These are phyloP conservation scores for Choristoneura fumiferana DNA, from an alignment of 1,140 invertebrate genomes.

Conservation along the genomic window DNA sequence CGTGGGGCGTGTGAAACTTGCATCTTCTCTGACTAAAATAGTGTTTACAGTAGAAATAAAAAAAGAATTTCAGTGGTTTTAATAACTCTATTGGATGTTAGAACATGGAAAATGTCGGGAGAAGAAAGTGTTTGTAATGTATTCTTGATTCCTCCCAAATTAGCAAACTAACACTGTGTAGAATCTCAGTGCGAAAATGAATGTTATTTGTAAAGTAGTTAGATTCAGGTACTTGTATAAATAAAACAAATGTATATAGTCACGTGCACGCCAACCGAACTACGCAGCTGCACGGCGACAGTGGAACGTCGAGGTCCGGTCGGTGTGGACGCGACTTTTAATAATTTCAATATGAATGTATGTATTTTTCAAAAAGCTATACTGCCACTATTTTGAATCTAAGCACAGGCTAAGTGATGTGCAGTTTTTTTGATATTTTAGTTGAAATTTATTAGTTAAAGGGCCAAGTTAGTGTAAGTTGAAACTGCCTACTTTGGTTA, in stretches of 20 bases:
- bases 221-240: not conserved
- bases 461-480: slow-evolving; percentile 39
- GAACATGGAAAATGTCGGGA: not conserved
- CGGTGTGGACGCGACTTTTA: no score
- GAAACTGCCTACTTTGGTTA: slow-evolving; percentile 35
- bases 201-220: not conserved
- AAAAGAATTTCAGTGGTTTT: no score
- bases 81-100: not conserved
- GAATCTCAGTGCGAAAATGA: slow-evolving; percentile 8
- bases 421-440: slow-evolving; percentile 33
- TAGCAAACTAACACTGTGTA: not conserved
- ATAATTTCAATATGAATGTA: not conserved
- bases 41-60: no score
- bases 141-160: no score
- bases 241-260: no score
- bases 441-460: slow-evolving; percentile 59
- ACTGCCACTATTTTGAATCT: slow-evolving; percentile 12
- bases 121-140: no score
- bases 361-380: slow-evolving; percentile 4
- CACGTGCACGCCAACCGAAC: no score
- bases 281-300: no score
- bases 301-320: no score
- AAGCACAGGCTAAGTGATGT: slow-evolving; percentile 8
- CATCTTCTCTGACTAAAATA: not conserved
- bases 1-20: no score